Percentiles rank a stretch among this genome's conserved stretches.
Conservation (phyloP, 2,113 vertebrate species). For the Merops nubicus region DNA sequence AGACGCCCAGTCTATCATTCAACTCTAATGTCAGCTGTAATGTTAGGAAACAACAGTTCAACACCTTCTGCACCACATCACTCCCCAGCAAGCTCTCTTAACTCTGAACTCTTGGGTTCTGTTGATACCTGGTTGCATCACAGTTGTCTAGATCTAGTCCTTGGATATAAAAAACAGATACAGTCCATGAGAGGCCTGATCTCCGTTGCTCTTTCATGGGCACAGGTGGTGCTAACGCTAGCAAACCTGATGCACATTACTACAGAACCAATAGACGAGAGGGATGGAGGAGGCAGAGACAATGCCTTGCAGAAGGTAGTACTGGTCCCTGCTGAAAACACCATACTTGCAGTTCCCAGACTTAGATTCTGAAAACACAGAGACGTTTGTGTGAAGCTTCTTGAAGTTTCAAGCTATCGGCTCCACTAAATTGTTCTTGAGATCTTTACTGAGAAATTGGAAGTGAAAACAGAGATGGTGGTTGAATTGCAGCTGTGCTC, state of each 20-base stretch:
- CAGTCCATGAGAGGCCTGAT: not conserved
- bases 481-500: not conserved
- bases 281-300: not conserved
- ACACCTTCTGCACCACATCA: not conserved
- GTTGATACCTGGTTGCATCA: not conserved
- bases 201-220: not conserved
- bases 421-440: not conserved
- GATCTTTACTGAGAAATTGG: not conserved
- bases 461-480: not conserved
- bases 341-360: not conserved
- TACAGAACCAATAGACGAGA: not conserved
- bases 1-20: not conserved
- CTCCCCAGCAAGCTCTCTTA: not conserved
- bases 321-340: not conserved
- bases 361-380: not conserved
- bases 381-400: not conserved
- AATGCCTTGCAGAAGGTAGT: rapidly evolving
- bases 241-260: not conserved
- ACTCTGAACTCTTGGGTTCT: not conserved
- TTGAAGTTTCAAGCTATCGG: not conserved
- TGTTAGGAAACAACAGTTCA: not conserved
- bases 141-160: not conserved
- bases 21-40: not conserved
- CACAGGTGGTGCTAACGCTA: not conserved
- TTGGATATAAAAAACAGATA: not conserved